Evolutionary conservation across 2,797 vertebrate genomes (phyloP).

Genomic region (Crypturellus tataupa): DNA sequence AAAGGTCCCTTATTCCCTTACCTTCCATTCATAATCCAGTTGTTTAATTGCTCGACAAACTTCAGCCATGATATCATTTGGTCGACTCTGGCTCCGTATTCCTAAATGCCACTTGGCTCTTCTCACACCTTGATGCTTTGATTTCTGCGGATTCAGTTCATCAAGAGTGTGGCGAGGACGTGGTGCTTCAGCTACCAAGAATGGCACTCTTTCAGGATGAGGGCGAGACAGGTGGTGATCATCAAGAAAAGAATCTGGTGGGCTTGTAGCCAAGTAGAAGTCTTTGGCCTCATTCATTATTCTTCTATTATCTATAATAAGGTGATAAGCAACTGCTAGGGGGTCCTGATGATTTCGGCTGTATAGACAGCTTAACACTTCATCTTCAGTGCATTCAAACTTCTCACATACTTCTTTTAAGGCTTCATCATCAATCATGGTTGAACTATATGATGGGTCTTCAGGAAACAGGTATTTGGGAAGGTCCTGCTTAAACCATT

Average conservation of each 20-base stretch:
- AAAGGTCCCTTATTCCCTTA: constrained; percentile 68
- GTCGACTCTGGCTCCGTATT: constrained; percentile 96
- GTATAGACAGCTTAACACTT: constrained; percentile 95
- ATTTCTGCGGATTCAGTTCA: constrained; percentile 97
- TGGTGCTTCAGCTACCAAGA: constrained; percentile 91
- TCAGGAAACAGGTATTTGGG: constrained; percentile 98
- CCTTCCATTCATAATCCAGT: constrained; percentile 99
- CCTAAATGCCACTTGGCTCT: constrained; percentile 99
- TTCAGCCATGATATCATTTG: constrained; percentile 98
- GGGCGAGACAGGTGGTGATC: constrained; percentile 91
- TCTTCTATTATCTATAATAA: constrained; percentile 98
- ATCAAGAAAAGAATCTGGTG: constrained; percentile 95
- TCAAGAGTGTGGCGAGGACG: constrained; percentile 94
- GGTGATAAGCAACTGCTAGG: constrained; percentile 94
- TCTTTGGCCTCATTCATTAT: constrained; percentile 99
- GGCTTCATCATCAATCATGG: constrained; percentile 98
- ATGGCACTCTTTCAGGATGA: constrained; percentile 95
- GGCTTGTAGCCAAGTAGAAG: constrained; percentile 97
- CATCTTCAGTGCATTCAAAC: constrained; percentile 97
- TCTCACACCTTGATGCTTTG: constrained; percentile 95
- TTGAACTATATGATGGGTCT: constrained; percentile 95
- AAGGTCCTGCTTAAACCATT: constrained; percentile 97
- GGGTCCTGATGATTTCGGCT: constrained; percentile 96
- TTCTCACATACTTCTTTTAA: constrained; percentile 99
- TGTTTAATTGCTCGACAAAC: constrained; percentile 98